A percentile compares a stretch with the other conserved stretches of the same genome.
phyloP scores from a whole-genome alignment of 2,113 vertebrate species.

The Misgurnus mizolepis region DNA sequence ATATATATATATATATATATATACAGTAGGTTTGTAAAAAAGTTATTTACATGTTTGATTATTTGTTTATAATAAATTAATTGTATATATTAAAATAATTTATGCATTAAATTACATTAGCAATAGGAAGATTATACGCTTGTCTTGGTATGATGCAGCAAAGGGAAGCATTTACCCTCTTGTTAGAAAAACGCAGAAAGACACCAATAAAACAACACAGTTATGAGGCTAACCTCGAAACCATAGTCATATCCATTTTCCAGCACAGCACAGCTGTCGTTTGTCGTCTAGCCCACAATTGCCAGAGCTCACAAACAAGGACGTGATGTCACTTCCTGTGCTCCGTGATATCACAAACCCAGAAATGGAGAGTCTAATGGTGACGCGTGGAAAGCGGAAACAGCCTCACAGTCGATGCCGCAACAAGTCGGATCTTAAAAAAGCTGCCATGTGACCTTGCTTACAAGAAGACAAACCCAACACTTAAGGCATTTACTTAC shows the following conservation, averaged over 20 bases:
- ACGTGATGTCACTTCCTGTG: constrained; percentile 78
- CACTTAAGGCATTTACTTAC: constrained; percentile 65
- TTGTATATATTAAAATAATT: neutral
- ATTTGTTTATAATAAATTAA: too few relatives aligned
- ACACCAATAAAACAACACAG: constrained; percentile 40
- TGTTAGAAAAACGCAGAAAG: constrained; percentile 39
- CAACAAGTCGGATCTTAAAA: constrained; percentile 59
- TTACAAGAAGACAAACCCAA: constrained; percentile 70
- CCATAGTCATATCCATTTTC: constrained; percentile 67
- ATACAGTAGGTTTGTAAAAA: too few relatives aligned
- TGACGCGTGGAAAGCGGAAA: constrained; percentile 77
- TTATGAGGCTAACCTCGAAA: constrained; percentile 55
- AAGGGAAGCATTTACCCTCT: neutral
- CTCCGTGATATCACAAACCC: constrained; percentile 73
- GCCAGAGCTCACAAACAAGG: constrained; percentile 68
- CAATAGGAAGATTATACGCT: neutral
- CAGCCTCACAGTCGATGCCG: constrained; percentile 56
- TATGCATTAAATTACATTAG: neutral
- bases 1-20: too few relatives aligned
- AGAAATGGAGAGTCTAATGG: constrained; percentile 54
- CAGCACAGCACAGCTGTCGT: constrained; percentile 68
- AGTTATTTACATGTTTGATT: neutral
- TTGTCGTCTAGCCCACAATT: constrained; percentile 52
- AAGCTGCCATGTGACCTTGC: constrained; percentile 65
- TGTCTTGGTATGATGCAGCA: constrained; percentile 4